A percentile compares a stretch with the other conserved stretches of the same genome.
Conservation (phyloP, 2,888 invertebrate species). For the Teleiodes luculella region DNA sequence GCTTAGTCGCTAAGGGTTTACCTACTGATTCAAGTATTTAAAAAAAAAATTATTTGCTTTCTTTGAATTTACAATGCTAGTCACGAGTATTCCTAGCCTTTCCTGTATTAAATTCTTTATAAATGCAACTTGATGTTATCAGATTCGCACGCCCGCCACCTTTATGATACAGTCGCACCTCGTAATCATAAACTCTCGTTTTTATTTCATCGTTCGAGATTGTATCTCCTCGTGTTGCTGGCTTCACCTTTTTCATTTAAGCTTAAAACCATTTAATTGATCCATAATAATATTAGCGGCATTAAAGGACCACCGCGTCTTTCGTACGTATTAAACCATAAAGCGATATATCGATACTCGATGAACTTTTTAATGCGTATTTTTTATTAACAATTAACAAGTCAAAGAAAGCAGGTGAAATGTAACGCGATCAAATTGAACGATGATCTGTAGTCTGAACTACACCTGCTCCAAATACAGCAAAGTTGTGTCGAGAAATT, state of each 20-base stretch:
- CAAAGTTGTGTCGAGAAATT: conserved; percentile 1
- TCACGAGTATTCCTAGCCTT: background rate
- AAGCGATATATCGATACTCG: background rate
- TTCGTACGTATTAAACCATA: background rate
- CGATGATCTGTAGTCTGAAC: conserved; percentile 2
- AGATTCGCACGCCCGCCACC: conserved; percentile 6
- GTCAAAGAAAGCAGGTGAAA: conserved; percentile 1
- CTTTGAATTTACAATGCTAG: no score
- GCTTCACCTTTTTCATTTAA: conserved; percentile 18
- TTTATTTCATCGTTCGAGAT: conserved; percentile 19
- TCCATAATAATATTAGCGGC: conserved; percentile 12
- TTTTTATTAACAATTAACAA: background rate
- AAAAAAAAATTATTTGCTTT: no score
- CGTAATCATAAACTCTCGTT: conserved; percentile 17
- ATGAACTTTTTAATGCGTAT: background rate
- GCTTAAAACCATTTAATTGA: conserved; percentile 13
- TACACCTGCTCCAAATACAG: conserved; percentile 6
- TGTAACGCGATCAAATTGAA: background rate
- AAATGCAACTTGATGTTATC: conserved; percentile 11
- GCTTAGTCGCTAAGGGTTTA: no score
- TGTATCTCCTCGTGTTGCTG: conserved; percentile 13
- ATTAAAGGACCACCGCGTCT: conserved; percentile 1
- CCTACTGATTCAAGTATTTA: no score
- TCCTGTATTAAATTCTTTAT: background rate
- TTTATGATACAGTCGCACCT: conserved; percentile 9